These are phyloP conservation scores for Bedellia somnulentella DNA, from an alignment of 2,888 invertebrate species.

Conservation along the genomic window DNA sequence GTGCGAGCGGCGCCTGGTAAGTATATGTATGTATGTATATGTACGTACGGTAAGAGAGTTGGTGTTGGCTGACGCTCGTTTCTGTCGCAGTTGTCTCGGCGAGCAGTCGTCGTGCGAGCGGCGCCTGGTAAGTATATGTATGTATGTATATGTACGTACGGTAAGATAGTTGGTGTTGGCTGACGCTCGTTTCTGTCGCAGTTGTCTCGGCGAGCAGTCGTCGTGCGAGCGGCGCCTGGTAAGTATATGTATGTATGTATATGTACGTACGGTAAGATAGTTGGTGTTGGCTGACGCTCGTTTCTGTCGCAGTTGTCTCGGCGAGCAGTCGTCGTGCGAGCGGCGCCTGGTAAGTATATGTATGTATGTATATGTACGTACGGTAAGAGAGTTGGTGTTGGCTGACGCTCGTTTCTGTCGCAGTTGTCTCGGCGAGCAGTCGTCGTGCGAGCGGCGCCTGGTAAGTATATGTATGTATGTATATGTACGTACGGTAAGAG, in stretches of 20 bases:
- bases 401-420: slow-evolving; percentile 28
- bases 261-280: slow-evolving; percentile 32
- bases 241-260: no score
- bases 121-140: no score
- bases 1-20: slow-evolving; percentile 38
- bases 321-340: slow-evolving; percentile 26
- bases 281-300: slow-evolving; percentile 33
- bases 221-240: slow-evolving; percentile 41
- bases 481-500: slow-evolving; percentile 32
- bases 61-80: slow-evolving; percentile 31
- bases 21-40: no score
- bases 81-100: slow-evolving; percentile 25
- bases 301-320: slow-evolving; percentile 27
- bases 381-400: slow-evolving; percentile 41
- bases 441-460: slow-evolving; percentile 40
- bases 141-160: no score
- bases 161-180: slow-evolving; percentile 41
- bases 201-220: slow-evolving; percentile 23
- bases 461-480: no score
- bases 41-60: slow-evolving; percentile 43
- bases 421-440: slow-evolving; percentile 22
- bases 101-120: slow-evolving; percentile 33
- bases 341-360: no score
- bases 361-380: no score
- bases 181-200: slow-evolving; percentile 27